Evolutionary conservation across 2,888 invertebrate genomes (phyloP), one percentile per base, ranked within the genome.

Genomic region (Andrena haemorrhoa): DNA sequence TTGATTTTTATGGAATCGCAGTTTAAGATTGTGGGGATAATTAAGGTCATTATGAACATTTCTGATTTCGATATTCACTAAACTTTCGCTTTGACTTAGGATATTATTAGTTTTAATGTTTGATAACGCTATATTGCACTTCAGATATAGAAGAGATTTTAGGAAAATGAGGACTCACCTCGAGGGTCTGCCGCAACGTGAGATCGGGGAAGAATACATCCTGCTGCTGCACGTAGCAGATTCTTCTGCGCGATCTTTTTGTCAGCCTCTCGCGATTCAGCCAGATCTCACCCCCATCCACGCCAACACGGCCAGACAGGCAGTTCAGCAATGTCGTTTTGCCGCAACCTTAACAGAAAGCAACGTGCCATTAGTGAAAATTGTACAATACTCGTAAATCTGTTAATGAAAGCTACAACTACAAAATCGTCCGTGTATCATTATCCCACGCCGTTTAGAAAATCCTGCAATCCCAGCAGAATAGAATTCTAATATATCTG

Each of bases 211-310:
- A 97, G 94, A 97, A 97, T 80, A 97, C 96, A 92, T 97, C 97
- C 92, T 97, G 96, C 93, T 97, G 97, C 81, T 97, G 95, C 63
- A 97, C 97, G 94, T 97, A 97, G 90, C 97, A 97, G 88, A 97
- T 97, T 91, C 96, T 96, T 86, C 97, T 94, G 88, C 96, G 96
- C 95, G 96, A 96, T 86, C 96, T 94, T 91, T 96, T 97, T 87
- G 95, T 96, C 84, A 97, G 93, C 33, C 95, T 94, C 88, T 96
- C 95, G 26, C 96, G 95, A 92, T 96, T 96, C 75, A 97, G 93
- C 88, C 95, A 95, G 87, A 97, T 95, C 85, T 95, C 95, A 72
- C 97, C 97, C 72, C 95, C 95, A 89, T 96, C 95, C 73, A 96
- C 94, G 82, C 95, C 95, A 68, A 96, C 94, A 82, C 97, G 95